A percentile compares a stretch with the other conserved stretches of the same genome.
Evolutionary conservation across 1,140 invertebrate genomes (phyloP).

Genomic region (Pseudoatta argentina): DNA sequence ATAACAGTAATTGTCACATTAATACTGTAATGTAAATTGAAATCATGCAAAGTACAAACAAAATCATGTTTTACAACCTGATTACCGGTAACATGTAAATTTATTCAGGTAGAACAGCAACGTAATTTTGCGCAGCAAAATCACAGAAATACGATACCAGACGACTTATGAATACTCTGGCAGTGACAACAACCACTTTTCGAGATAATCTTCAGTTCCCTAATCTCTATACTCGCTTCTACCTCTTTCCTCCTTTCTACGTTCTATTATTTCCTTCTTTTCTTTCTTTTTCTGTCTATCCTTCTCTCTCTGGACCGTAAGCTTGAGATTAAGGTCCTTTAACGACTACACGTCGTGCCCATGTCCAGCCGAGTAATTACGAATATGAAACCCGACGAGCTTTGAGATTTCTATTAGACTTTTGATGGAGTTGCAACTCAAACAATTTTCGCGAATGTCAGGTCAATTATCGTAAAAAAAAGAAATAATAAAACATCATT

Average conservation of each 20-base stretch:
- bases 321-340: conserved; percentile 62
- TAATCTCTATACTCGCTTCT: conserved; percentile 61
- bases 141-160: conserved; percentile 41
- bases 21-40: background rate
- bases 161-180: conserved; percentile 64
- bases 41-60: conserved; percentile 9
- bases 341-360: conserved; percentile 28
- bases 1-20: conserved; percentile 4
- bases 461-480: background rate
- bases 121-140: conserved; percentile 47
- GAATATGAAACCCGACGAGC: conserved; percentile 39
- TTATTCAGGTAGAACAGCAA: conserved; percentile 51
- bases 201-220: conserved; percentile 71
- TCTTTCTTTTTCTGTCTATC: conserved; percentile 19
- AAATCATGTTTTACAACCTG: conserved; percentile 1
- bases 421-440: conserved; percentile 1
- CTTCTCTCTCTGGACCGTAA: background rate
- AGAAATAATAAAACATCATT: background rate
- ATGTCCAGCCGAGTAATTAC: conserved; percentile 41
- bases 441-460: background rate
- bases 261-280: conserved; percentile 27
- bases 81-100: conserved; percentile 50
- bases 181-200: conserved; percentile 70
- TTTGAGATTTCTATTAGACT: background rate
- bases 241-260: background rate